Base-by-base conservation (phyloP, 92 coral and sea anemone genomes). In the Bergia sp. region DNA sequence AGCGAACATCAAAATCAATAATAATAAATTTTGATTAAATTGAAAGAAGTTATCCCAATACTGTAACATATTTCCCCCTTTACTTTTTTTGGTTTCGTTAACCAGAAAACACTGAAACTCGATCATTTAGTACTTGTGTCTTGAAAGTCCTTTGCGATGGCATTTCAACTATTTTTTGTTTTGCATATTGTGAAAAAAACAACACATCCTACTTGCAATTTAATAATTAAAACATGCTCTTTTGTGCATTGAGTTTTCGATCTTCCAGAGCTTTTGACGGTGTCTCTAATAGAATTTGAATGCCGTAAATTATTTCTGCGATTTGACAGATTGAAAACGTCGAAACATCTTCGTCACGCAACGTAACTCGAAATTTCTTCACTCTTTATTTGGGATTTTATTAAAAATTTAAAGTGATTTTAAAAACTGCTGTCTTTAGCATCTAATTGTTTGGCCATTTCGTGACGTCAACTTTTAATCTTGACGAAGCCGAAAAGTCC, bases 381-480 rank as follows among this genome's bases (percentile, higher is more conserved):
- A 55, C 64, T 6, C 2, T 55, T 61, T 61, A 4, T 4, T 4
- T 47, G 53, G 8, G 8, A 47, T 47, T 4, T 8, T 8, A 47
- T 47, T 47, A 47, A 29, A 29, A 29, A 29, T 29, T 29, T 47
- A 4, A 8, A 47, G 8, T 8, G 7, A 13, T 11, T 38, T 44
- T 2, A 16, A 76, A 75, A 41, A 41, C 80, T 15, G 80, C 80
- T 20, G 77, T 16, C 23, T 18, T 16, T 21, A 76, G 45, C 80
- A 76, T n/a, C 23, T 38, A 7, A 39, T 39, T 76, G 21, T 41
- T 76, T 21, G 41, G 77, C 77, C 9, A 76, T 41, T 41, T 76
- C 45, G 18, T 76, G 80, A 76, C 80, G 80, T 76, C 80, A 84
- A 18, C 21, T 4, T 16, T 37, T 36, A 71, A 36, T 45, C 79